These are phyloP conservation scores for Drosophila tsacasi DNA, from an alignment of 1,140 invertebrate genomes.

Conservation along the genomic window DNA sequence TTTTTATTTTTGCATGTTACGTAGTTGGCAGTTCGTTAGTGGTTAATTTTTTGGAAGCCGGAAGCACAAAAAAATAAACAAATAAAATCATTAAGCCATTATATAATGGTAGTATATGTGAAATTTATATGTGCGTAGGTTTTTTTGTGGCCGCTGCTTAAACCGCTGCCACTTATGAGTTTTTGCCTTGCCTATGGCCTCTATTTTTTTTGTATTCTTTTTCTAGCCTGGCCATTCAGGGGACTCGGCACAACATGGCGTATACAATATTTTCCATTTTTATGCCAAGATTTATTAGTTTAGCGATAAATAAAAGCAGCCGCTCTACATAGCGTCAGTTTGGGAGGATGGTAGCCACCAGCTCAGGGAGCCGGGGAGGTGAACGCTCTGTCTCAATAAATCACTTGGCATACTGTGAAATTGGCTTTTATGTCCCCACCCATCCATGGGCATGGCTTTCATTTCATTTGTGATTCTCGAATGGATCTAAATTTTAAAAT, in stretches of 20 bases:
- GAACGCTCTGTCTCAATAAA: conserved; percentile 52
- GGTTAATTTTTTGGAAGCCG: conserved; percentile 69
- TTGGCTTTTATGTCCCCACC: conserved; percentile 63
- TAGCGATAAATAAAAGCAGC: conserved; percentile 66
- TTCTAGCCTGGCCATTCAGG: conserved; percentile 27
- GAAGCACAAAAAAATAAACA: conserved; percentile 61
- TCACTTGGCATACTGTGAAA: conserved; percentile 59
- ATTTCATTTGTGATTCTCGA: conserved; percentile 56
- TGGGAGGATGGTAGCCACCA: not conserved
- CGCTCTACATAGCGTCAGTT: conserved; percentile 40
- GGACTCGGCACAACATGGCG: conserved; percentile 54
- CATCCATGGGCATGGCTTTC: conserved; percentile 48
- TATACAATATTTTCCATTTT: conserved; percentile 73
- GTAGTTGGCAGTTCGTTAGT: conserved; percentile 71
- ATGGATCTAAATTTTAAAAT: conserved; percentile 56
- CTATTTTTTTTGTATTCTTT: conserved; percentile 43
- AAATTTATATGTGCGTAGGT: conserved; percentile 32
- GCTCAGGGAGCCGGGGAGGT: conserved; percentile 15
- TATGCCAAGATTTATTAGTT: conserved; percentile 72
- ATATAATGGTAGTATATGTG: conserved; percentile 50
- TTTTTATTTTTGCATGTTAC: conserved; percentile 33
- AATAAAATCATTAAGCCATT: conserved; percentile 62
- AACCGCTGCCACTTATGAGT: conserved; percentile 44
- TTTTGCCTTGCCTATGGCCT: conserved; percentile 29
- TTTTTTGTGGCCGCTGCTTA: conserved; percentile 38